Base-by-base conservation (phyloP, 2,113 vertebrate species). In the Aptenodytes patagonicus region DNA sequence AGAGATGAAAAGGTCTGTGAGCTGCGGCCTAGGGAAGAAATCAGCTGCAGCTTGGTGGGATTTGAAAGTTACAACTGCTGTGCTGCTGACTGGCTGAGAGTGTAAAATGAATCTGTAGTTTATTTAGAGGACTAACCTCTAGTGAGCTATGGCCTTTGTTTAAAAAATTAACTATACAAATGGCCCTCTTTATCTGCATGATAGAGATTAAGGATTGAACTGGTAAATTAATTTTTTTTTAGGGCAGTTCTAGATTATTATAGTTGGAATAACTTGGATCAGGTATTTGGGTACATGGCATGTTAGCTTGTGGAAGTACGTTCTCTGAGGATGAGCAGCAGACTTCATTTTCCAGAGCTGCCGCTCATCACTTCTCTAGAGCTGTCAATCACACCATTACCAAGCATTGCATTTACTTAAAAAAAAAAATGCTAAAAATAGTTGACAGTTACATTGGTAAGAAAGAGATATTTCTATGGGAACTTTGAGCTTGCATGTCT, bases 371-470 rank as follows among this genome's bases (percentile, higher is more conserved):
- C 11, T 92, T 86, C 52, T 87, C 57, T 47, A 44, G 78, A 78
- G 66, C 84, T 96, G 96, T 94, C 96, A 95, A 42, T 96, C 93
- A 89, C 78, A 66, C 38, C 44, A 51, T 82, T 40, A 34, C 38
- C 62, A 72, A 81, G 65, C 55, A 11, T 34, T 92, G 62, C 78
- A 38, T 85, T 85, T 58, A 40, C 28, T 76, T 72, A 1, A 44
- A 72, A 61, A 77, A 87, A 60, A 52, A 44, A 68, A 18, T 25
- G 68, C 96, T 94, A 95, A 96, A 91, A 95, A 96, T 93, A 96
- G 88, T 72, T 89, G 81, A 17, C 80, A 64, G 61, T 83, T 79
- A 13, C 4, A 4, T 64, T 72, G 79, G 47, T 85, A 52, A 88
- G 70, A 83, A 87, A 70, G 80, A 66, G 71, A 55, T 38, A 75